Evolutionary conservation across 30 jellyfish, hydroid and myxozoan genomes (phyloP).

Genomic region (Turritopsis rubra): DNA sequence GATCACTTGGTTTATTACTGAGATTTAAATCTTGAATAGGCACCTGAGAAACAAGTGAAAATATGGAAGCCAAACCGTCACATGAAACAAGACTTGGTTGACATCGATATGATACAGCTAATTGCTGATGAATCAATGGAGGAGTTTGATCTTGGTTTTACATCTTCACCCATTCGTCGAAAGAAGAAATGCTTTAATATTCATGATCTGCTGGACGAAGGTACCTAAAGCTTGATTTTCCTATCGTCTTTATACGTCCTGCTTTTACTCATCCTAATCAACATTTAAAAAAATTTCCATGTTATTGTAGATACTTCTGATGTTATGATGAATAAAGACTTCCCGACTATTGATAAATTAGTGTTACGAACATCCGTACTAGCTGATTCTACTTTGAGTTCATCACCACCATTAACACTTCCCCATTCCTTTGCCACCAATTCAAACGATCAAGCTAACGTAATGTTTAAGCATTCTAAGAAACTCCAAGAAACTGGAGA

Average conservation of each 20-base stretch:
- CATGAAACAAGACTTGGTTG: slow-evolving; percentile 22
- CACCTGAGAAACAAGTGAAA: slow-evolving; percentile 15
- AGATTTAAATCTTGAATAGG: slow-evolving; percentile 1
- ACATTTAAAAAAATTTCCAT: no score
- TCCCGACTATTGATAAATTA: not conserved
- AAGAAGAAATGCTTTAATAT: slow-evolving; percentile 20
- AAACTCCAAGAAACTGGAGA: not conserved
- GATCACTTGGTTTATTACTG: not conserved
- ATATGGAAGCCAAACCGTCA: slow-evolving; percentile 24
- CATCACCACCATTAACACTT: not conserved
- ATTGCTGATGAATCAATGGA: not conserved
- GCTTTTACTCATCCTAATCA: no score
- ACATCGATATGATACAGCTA: slow-evolving; percentile 24
- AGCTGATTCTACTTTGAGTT: not conserved
- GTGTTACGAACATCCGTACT: not conserved
- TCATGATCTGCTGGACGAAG: slow-evolving; percentile 10
- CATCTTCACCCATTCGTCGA: slow-evolving; percentile 18
- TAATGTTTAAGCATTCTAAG: not conserved
- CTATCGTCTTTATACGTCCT: no score
- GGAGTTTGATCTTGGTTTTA: slow-evolving; percentile 22
- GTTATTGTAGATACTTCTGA: not conserved
- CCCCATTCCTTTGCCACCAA: slow-evolving; percentile 1
- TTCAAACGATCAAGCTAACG: not conserved
- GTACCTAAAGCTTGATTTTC: not conserved
- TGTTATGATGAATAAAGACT: not conserved